Base-by-base conservation (phyloP, 2,113 vertebrate genomes). In the Ornithorhynchus anatinus region DNA sequence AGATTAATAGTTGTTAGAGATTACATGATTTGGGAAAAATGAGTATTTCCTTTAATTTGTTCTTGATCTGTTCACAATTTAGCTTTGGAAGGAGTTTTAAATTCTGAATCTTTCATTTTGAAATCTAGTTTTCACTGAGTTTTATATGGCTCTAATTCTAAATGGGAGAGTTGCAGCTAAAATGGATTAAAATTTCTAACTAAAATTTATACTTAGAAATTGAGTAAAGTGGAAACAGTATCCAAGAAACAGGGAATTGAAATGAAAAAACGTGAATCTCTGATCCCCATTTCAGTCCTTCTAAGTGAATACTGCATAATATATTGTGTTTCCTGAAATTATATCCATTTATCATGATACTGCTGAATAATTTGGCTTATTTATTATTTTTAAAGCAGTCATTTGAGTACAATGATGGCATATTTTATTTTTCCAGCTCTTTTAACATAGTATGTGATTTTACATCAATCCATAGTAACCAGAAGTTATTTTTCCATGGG, bases 351-450 rank as follows among this genome's bases (percentile, higher is more conserved):
- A 54, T 57, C 39, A 57, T 59, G n/a, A 42, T 29, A 61, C 4
- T 42, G 12, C 9, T 71, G 43, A 52, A 59, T 61, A 70, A 47
- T 39, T 40, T 70, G 40, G 20, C 7, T 45, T 69, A 52, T 80
- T 82, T 82, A 54, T 77, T 74, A 69, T 31, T 72, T 79, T 87
- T 74, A 75, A 68, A 75, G 52, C 9, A 81, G 38, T 32, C 50
- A 57, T 44, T n/a, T 63, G 19, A 57, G 67, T 74, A 23, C 31
- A 56, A 23, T 57, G 43, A 29, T 79, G 72, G 45, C 32, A 81
- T 36, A 29, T 69, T 77, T 77, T 74, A 71, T 79, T 81, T 83
- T 53, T 37, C 43, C 62, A 66, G 59, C 10, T 69, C 44, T n/a
- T 59, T 69, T 42, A 52, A 69, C 39, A 81, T 66, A 56, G 66